These are phyloP conservation scores for Nomada hirtipes DNA, from an alignment of 2,888 invertebrate species.

Conservation along the genomic window DNA sequence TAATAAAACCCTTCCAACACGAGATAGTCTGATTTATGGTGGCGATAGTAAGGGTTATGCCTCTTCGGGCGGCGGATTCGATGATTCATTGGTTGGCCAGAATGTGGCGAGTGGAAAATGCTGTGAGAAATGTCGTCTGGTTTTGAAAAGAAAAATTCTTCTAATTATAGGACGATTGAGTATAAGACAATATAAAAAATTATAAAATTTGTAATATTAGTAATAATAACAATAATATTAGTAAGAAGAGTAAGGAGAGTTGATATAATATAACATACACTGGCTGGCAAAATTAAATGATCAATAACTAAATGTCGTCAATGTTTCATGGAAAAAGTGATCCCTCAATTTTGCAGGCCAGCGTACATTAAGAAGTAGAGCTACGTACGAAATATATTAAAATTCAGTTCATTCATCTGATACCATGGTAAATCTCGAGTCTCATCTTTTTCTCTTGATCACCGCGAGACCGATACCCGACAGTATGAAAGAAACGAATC, in stretches of 20 bases:
- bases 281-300: too few species aligned
- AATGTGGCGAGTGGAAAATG: conserved; percentile 40
- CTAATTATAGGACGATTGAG: too few species aligned
- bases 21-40: conserved; percentile 82
- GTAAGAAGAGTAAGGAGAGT: too few species aligned
- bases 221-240: too few species aligned
- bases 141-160: background rate
- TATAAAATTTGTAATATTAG: too few species aligned
- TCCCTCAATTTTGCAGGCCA: too few species aligned
- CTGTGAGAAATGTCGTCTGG: background rate
- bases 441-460: conserved; percentile 22
- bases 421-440: conserved; percentile 22
- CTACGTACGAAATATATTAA: background rate
- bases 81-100: conserved; percentile 78
- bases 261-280: too few species aligned
- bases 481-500: conserved; percentile 61
- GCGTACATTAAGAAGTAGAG: background rate
- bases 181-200: too few species aligned
- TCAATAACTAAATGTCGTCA: too few species aligned
- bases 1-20: conserved; percentile 74
- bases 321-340: too few species aligned
- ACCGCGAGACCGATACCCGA: background rate
- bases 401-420: conserved; percentile 41
- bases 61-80: conserved; percentile 74
- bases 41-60: conserved; percentile 80